Conservation (phyloP, 2,113 vertebrate genomes). For the Campylomormyrus tamandua region DNA sequence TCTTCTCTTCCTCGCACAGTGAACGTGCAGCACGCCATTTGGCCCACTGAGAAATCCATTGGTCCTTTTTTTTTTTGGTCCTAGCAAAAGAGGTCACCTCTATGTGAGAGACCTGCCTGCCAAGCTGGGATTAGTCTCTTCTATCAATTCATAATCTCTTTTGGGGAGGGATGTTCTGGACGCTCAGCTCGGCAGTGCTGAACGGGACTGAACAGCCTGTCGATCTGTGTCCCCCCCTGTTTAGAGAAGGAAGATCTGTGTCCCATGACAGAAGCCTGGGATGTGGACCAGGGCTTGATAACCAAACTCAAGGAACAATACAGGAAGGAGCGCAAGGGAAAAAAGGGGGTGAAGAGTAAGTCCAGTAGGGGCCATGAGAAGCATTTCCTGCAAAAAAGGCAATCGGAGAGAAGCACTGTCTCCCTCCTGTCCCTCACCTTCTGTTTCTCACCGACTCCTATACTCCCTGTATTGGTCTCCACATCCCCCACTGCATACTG, state of each 20-base stretch:
- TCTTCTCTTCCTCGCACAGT: background rate
- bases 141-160: background rate
- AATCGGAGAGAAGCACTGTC: constrained; percentile 13
- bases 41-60: background rate
- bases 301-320: constrained; percentile 99
- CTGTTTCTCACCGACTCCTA: constrained; percentile 38
- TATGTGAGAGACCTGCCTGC: background rate
- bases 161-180: background rate
- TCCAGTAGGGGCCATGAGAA: constrained; percentile 63
- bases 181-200: background rate
- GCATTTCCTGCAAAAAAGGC: constrained; percentile 30
- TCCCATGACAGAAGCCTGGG: constrained; percentile 94
- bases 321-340: constrained; percentile 99
- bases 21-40: background rate
- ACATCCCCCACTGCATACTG: background rate
- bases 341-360: constrained; percentile 99
- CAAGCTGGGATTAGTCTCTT: background rate
- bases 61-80: background rate
- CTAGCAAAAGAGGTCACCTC: background rate
- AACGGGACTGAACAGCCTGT: constrained; percentile 63
- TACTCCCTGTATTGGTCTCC: background rate
- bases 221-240: constrained; percentile 75
- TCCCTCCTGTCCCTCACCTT: constrained; percentile 54
- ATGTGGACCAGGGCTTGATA: constrained; percentile 99
- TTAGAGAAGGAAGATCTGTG: constrained; percentile 97